Percentiles rank a stretch among this genome's conserved stretches.
These are phyloP conservation scores for Vireo griseus DNA, from an alignment of 2,797 vertebrate genomes.

Conservation along the genomic window DNA sequence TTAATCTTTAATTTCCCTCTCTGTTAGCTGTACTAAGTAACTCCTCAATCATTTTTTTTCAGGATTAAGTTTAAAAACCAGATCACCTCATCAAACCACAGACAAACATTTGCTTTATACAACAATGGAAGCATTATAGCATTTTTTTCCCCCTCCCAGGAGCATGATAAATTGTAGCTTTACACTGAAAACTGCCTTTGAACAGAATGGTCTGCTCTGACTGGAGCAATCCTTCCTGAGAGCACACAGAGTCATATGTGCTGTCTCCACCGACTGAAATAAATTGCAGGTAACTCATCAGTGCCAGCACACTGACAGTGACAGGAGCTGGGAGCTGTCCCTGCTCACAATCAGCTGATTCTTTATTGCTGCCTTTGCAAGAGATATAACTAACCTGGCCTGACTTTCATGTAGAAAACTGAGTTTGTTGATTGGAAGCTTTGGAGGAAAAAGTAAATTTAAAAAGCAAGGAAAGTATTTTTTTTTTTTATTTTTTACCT, in stretches of 20 bases:
- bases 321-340: not conserved
- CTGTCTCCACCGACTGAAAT: not conserved
- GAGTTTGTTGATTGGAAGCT: not conserved
- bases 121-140: not conserved
- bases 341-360: not conserved
- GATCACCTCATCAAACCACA: not conserved
- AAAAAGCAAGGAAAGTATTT: not conserved
- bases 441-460: not conserved
- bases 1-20: not conserved
- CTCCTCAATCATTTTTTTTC: not conserved
- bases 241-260: not conserved
- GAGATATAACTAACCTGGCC: not conserved
- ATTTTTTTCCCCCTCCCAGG: not conserved
- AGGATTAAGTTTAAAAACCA: not conserved
- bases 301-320: not conserved
- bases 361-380: not conserved
- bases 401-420: not conserved
- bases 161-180: not conserved
- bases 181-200: not conserved
- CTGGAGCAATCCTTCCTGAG: not conserved
- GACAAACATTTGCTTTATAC: not conserved
- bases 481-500: not conserved
- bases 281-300: not conserved
- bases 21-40: not conserved
- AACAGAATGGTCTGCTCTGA: not conserved